Evolutionary conservation across 1,140 invertebrate species (phyloP), one percentile per base, ranked within the genome.

Genomic region (Xylocopa sonorina): DNA sequence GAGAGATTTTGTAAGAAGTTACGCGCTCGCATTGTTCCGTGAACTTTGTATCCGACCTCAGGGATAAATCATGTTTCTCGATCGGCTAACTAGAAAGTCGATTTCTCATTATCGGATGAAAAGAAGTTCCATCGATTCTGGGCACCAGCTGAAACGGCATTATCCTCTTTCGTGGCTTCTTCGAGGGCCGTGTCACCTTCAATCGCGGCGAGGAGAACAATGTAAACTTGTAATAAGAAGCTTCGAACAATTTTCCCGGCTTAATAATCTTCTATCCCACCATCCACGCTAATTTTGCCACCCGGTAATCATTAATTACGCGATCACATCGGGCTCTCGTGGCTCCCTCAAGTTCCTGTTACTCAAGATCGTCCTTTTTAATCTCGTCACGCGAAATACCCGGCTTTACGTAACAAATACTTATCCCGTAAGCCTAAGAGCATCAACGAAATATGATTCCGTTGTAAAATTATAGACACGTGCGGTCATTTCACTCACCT

Each of bases 401-500:
- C 0, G 6, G 2, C 24, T 24, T n/a, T 50, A 34, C 9, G 21
- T 34, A 34, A 34, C 18, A 32, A 67, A 67, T 32, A 7, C 2
- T 50, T 6, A 32, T 29, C 4, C 29, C 12, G 14, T 9, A 34
- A 67, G 21, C 21, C 32, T n/a, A n/a, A n/a, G n/a, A n/a, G n/a
- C n/a, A n/a, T n/a, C n/a, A n/a, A n/a, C n/a, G n/a, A n/a, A n/a
- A n/a, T n/a, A n/a, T n/a, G n/a, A n/a, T n/a, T n/a, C n/a, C n/a
- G n/a, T n/a, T n/a, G n/a, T n/a, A n/a, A n/a, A n/a, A n/a, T 50
- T 21, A 50, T 14, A 6, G 32, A 1, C 0, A 24, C 38, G n/a
- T n/a, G 14, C 4, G 0, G 5, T 29, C 46, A 14, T 68, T 78
- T 55, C 41, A 27, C 92, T 95, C 93, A 98, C 97, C 97, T 98